A percentile compares a stretch with the other conserved stretches of the same genome.
Evolutionary conservation across 2,888 invertebrate genomes (phyloP).

Genomic region (Stegana nigrithorax): DNA sequence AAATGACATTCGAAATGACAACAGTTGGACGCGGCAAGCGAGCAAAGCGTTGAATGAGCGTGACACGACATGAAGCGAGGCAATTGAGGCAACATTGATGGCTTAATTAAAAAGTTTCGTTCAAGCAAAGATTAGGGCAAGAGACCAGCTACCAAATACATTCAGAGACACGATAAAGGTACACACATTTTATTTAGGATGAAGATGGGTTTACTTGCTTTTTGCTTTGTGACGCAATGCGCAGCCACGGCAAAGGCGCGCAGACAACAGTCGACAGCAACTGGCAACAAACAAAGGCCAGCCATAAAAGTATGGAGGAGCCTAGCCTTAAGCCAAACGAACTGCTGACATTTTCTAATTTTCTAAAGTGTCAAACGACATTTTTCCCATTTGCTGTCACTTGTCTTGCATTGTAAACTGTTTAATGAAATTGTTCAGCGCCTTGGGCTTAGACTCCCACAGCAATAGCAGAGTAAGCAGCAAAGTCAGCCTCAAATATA

Average conservation of each 20-base stretch:
- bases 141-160: neutral
- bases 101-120: conserved; percentile 60
- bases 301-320: too few relatives aligned
- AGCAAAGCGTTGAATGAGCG: conserved; percentile 4
- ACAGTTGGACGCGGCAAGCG: conserved; percentile 19
- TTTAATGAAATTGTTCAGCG: conserved; percentile 52
- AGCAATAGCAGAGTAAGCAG: neutral
- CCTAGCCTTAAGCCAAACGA: too few relatives aligned
- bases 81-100: conserved; percentile 42
- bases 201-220: conserved; percentile 10
- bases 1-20: conserved; percentile 37
- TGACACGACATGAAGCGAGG: conserved; percentile 17
- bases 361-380: conserved; percentile 44
- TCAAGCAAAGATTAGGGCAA: conserved; percentile 17
- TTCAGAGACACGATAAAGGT: neutral
- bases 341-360: conserved; percentile 15
- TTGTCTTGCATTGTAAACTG: too few relatives aligned
- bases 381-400: conserved; percentile 35
- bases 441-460: conserved; percentile 1
- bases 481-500: too few relatives aligned
- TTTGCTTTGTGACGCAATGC: conserved; percentile 3
- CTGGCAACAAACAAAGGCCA: too few relatives aligned
- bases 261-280: too few relatives aligned
- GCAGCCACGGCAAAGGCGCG: too few relatives aligned
- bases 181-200: neutral